These are phyloP conservation scores for Athene noctua DNA, from an alignment of 2,113 vertebrate species.

Conservation along the genomic window DNA sequence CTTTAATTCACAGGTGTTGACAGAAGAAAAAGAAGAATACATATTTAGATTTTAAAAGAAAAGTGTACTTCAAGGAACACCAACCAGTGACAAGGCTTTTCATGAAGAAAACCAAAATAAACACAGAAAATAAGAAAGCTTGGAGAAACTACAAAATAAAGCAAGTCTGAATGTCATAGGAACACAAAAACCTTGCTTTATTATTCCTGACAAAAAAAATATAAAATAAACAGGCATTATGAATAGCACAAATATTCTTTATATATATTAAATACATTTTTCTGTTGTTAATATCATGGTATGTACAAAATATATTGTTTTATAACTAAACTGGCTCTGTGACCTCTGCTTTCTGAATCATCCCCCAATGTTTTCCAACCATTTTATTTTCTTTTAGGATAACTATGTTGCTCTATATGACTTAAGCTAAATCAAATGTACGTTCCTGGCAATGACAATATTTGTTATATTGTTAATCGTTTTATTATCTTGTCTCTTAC, in stretches of 20 bases:
- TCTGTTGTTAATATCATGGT: neutral
- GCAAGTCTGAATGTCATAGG: neutral
- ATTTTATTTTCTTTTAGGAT: neutral
- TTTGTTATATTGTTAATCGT: neutral
- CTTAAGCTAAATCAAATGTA: neutral
- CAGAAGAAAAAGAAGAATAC: neutral
- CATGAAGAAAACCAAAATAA: neutral
- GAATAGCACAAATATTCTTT: neutral
- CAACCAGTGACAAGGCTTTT: neutral
- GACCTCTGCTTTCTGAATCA: neutral
- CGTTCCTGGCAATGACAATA: neutral
- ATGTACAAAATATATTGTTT: neutral
- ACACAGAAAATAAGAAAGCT: neutral
- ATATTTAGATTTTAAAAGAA: neutral
- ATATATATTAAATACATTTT: neutral
- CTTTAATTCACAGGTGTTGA: neutral
- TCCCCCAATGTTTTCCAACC: neutral
- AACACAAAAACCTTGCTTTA: neutral
- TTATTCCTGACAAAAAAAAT: neutral
- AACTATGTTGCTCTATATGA: neutral
- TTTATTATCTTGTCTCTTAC: neutral
- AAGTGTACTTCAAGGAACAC: neutral
- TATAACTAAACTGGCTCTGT: neutral
- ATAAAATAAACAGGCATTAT: neutral
- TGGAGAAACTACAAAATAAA: neutral